phyloP scores from a whole-genome alignment of 2,888 invertebrate genomes.

The Nemoura dubitans region DNA sequence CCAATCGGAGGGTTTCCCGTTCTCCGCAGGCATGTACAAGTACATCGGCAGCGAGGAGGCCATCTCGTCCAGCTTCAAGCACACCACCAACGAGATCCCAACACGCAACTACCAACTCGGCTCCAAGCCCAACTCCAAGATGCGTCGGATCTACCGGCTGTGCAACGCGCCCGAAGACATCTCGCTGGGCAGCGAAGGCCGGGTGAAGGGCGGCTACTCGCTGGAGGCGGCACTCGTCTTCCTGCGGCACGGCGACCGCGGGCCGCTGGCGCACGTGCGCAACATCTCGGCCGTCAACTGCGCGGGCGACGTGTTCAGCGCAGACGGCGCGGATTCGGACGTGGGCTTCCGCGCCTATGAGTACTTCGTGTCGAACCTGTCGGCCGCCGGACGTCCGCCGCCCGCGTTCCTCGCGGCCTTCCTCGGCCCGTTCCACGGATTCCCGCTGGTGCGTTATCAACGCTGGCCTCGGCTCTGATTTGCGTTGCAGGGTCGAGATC shows the following conservation, averaged over 20 bases:
- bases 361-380: conserved; percentile 49
- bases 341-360: conserved; percentile 49
- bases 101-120: conserved; percentile 62
- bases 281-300: conserved; percentile 83
- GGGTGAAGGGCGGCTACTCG: conserved; percentile 67
- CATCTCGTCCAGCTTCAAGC: conserved; percentile 58
- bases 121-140: conserved; percentile 70
- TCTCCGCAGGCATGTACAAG: conserved; percentile 75
- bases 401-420: conserved; percentile 66
- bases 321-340: conserved; percentile 50
- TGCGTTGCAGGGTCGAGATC: no score
- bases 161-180: conserved; percentile 81
- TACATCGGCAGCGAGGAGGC: conserved; percentile 72
- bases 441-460: conserved; percentile 82
- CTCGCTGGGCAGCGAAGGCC: conserved; percentile 75
- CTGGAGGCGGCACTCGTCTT: conserved; percentile 78
- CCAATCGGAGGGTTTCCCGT: no score
- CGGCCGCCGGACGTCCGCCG: conserved; percentile 44
- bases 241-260: conserved; percentile 89
- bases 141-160: conserved; percentile 71
- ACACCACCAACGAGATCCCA: conserved; percentile 61
- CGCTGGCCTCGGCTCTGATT: no score
- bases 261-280: conserved; percentile 83
- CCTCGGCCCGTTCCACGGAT: conserved; percentile 84
- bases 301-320: conserved; percentile 63